phyloP scores from a whole-genome alignment of 1,140 invertebrate genomes.

The Aphelinus atriplicis region DNA sequence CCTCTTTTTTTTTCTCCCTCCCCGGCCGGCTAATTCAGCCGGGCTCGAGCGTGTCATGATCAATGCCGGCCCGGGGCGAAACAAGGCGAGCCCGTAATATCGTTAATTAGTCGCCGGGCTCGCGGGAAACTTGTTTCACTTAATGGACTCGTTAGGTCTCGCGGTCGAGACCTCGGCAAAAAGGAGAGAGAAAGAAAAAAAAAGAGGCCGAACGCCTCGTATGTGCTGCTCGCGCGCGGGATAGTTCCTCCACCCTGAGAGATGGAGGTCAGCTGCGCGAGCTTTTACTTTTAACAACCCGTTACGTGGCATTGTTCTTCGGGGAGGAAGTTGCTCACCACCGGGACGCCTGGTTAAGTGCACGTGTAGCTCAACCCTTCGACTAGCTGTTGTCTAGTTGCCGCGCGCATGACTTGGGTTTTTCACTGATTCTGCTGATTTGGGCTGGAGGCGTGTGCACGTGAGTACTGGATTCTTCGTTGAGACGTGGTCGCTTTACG shows the following conservation, averaged over 20 bases:
- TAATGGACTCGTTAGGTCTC: not conserved
- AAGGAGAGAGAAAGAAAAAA: too few species aligned
- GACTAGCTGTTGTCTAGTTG: not conserved
- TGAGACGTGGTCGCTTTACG: not conserved
- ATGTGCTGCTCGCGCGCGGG: too few species aligned
- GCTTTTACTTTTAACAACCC: constrained; percentile 31
- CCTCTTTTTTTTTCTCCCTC: too few species aligned
- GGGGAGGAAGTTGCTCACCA: not conserved
- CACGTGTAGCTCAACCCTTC: too few species aligned
- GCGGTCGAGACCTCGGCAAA: not conserved
- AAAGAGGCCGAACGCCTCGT: too few species aligned
- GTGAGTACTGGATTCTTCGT: not conserved
- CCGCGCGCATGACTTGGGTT: not conserved
- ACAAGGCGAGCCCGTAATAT: too few species aligned
- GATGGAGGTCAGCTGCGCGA: not conserved
- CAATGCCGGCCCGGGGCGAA: too few species aligned
- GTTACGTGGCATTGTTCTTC: constrained; percentile 11
- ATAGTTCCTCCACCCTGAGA: too few species aligned
- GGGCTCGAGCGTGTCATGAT: too few species aligned
- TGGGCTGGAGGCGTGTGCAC: not conserved
- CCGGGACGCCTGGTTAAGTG: too few species aligned
- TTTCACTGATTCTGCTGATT: not conserved
- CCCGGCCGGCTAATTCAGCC: too few species aligned
- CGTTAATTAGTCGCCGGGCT: not conserved
- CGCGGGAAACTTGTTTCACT: not conserved